These are phyloP conservation scores for Craseonycteris thonglongyai DNA, from an alignment of 2,113 vertebrate species.

Conservation along the genomic window DNA sequence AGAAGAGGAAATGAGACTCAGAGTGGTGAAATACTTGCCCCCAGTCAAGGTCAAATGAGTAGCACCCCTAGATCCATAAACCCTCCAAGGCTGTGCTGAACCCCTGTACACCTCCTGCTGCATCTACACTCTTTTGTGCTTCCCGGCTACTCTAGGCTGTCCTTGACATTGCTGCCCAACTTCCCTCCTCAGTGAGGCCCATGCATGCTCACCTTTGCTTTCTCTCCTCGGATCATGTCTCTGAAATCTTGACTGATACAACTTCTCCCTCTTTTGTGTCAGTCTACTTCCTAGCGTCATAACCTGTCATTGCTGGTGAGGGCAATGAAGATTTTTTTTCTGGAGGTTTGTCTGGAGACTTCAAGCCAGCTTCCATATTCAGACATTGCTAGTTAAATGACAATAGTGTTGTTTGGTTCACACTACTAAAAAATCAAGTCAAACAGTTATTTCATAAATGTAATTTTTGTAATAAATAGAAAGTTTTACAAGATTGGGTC, in stretches of 20 bases:
- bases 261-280: not conserved
- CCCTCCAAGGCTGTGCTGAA: no score
- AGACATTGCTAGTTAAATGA: not conserved
- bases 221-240: not conserved
- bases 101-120: rapidly evolving
- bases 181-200: not conserved
- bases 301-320: not conserved
- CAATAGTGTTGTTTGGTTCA: not conserved
- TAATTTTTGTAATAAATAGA: not conserved
- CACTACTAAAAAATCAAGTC: not conserved
- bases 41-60: not conserved
- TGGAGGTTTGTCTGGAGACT: not conserved
- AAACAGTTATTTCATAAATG: not conserved
- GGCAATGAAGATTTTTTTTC: not conserved
- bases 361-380: not conserved
- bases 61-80: not conserved
- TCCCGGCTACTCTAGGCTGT: not conserved
- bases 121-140: rapidly evolving
- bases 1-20: not conserved
- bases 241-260: not conserved
- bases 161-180: not conserved
- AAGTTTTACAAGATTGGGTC: not conserved
- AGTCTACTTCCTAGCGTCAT: not conserved
- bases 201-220: not conserved
- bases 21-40: not conserved